Percentiles rank a stretch among this genome's conserved stretches.
These are phyloP conservation scores for Globicephala melas DNA, from an alignment of 2,113 vertebrate genomes.

Conservation along the genomic window DNA sequence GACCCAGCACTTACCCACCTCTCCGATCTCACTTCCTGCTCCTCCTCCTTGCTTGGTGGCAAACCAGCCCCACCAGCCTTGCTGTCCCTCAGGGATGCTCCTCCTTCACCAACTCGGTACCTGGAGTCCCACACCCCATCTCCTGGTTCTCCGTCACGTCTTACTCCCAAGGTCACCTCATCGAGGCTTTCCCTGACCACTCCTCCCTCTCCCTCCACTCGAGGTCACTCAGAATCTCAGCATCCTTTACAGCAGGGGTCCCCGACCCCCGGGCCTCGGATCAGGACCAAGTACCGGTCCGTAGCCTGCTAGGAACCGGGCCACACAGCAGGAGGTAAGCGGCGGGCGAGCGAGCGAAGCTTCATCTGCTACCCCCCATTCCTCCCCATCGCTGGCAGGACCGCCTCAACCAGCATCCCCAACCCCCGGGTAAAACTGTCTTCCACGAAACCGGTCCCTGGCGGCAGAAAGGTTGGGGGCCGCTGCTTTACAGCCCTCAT, in stretches of 20 bases:
- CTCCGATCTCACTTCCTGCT: background rate
- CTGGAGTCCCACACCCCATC: rapidly evolving
- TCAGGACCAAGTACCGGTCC: too few species aligned
- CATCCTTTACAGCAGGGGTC: background rate
- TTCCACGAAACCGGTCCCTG: too few species aligned
- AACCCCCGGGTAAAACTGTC: too few species aligned
- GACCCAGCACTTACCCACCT: background rate
- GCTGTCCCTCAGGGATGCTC: background rate
- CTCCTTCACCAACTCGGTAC: background rate
- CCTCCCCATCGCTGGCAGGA: too few species aligned
- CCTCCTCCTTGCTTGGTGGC: background rate
- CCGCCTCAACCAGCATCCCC: too few species aligned
- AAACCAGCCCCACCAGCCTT: background rate
- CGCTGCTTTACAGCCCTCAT: background rate
- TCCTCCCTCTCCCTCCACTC: background rate
- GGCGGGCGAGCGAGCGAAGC: too few species aligned
- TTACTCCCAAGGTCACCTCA: background rate
- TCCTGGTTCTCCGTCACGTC: background rate
- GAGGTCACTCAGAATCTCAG: background rate
- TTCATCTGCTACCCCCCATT: too few species aligned
- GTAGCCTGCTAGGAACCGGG: too few species aligned
- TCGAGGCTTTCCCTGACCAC: background rate
- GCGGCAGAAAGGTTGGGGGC: too few species aligned
- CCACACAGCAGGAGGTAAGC: too few species aligned
- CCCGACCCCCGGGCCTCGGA: too few species aligned